These are phyloP conservation scores for Balanococcus diminutus DNA, from an alignment of 2,888 invertebrate genomes.

Conservation along the genomic window DNA sequence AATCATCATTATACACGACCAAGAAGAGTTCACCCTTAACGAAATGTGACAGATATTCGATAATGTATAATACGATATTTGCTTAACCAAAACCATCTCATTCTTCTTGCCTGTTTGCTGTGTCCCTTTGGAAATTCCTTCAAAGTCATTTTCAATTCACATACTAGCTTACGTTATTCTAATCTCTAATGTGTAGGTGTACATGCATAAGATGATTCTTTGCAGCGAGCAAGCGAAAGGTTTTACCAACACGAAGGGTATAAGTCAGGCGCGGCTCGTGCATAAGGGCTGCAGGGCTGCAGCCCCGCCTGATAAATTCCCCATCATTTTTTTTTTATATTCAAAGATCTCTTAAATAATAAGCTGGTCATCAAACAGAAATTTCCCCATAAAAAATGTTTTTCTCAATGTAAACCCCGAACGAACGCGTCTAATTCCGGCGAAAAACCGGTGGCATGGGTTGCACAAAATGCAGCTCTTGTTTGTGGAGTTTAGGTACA, in stretches of 20 bases:
- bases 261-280: too few species aligned
- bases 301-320: too few species aligned
- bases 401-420: too few species aligned
- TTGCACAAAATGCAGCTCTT: too few species aligned
- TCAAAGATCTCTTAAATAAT: too few species aligned
- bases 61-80: not conserved
- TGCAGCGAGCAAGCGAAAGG: not conserved
- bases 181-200: not conserved
- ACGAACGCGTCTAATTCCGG: too few species aligned
- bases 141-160: not conserved
- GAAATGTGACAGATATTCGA: conserved; percentile 27
- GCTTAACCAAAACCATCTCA: not conserved
- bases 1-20: conserved; percentile 9
- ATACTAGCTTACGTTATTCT: not conserved
- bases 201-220: not conserved
- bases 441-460: too few species aligned
- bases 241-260: not conserved
- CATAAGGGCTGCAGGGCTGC: too few species aligned
- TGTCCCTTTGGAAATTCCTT: not conserved
- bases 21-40: not conserved
- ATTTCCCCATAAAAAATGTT: too few species aligned
- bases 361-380: too few species aligned
- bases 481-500: too few species aligned
- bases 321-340: too few species aligned
- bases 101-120: not conserved